A percentile compares a stretch with the other conserved stretches of the same genome.
Conservation (phyloP, 2,797 vertebrate genomes). For the Scleropages formosus region DNA sequence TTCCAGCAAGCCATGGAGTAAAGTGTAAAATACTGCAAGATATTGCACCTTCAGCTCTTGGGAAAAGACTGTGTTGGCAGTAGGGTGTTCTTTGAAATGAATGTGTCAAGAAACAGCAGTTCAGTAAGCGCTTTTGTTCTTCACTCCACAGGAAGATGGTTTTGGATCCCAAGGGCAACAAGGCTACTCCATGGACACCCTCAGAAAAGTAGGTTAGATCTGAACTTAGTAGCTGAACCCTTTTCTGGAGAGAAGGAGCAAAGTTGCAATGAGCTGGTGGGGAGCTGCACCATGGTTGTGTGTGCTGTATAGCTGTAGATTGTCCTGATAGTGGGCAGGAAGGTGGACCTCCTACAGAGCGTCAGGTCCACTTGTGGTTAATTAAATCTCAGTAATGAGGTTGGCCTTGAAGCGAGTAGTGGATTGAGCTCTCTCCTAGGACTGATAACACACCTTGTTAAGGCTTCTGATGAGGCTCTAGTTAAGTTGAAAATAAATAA, state of each 20-base stretch:
- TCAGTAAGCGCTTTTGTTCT: not conserved
- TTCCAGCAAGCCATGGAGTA: too few relatives aligned
- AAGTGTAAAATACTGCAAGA: too few relatives aligned
- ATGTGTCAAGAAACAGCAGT: too few relatives aligned
- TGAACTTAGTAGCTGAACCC: not conserved
- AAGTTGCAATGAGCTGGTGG: not conserved
- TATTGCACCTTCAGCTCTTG: too few relatives aligned
- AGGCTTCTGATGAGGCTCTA: not conserved
- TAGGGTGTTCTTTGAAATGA: too few relatives aligned
- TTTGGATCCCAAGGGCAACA: constrained; percentile 78
- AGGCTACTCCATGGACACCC: constrained; percentile 76
- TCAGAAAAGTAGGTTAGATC: constrained; percentile 79
- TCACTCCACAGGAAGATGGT: constrained; percentile 76
- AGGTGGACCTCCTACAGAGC: constrained; percentile 16
- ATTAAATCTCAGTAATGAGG: constrained; percentile 43
- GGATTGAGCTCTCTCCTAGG: constrained; percentile 22
- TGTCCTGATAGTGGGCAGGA: not conserved
- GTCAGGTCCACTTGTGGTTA: constrained; percentile 36
- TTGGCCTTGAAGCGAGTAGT: constrained; percentile 32
- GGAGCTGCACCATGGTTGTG: not conserved
- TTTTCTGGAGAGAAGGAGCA: not conserved
- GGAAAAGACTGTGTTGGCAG: too few relatives aligned
- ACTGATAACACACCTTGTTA: not conserved
- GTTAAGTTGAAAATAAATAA: too few relatives aligned
- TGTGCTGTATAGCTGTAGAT: not conserved